These are phyloP conservation scores for Pseudorasbora parva DNA, from an alignment of 2,113 vertebrate species.

Conservation along the genomic window DNA sequence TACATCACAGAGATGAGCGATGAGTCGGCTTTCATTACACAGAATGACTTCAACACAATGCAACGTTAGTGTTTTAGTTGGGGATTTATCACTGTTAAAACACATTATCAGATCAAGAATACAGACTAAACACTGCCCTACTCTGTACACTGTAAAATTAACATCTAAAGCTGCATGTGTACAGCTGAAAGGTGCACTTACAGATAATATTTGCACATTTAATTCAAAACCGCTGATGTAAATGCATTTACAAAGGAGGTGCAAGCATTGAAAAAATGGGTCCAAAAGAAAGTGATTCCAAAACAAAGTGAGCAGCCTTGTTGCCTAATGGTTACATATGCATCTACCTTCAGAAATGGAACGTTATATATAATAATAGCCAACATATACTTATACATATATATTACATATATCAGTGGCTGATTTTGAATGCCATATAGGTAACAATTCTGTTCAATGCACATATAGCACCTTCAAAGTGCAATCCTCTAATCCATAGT, in stretches of 20 bases:
- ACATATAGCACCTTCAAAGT: not conserved
- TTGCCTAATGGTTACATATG: too few species aligned
- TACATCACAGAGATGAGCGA: conserved; percentile 10
- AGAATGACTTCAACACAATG: not conserved
- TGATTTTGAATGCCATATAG: too few species aligned
- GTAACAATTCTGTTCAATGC: too few species aligned
- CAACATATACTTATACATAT: too few species aligned
- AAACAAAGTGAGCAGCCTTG: too few species aligned
- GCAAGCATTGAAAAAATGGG: too few species aligned
- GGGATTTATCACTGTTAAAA: conserved; percentile 3
- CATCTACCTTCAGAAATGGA: too few species aligned
- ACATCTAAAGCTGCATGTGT: not conserved
- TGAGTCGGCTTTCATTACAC: conserved; percentile 25
- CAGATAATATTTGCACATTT: not conserved
- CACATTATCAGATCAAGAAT: not conserved
- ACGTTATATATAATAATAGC: too few species aligned
- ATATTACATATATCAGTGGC: too few species aligned
- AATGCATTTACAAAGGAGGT: too few species aligned
- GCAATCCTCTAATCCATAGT: not conserved
- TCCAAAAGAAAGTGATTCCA: too few species aligned
- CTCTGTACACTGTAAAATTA: not conserved
- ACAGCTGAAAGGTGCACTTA: not conserved
- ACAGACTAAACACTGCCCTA: not conserved
- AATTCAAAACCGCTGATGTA: not conserved
- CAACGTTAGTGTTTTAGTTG: not conserved